Evolutionary conservation across 2,888 invertebrate species (phyloP).

Genomic region (Leptodirus hochenwartii): DNA sequence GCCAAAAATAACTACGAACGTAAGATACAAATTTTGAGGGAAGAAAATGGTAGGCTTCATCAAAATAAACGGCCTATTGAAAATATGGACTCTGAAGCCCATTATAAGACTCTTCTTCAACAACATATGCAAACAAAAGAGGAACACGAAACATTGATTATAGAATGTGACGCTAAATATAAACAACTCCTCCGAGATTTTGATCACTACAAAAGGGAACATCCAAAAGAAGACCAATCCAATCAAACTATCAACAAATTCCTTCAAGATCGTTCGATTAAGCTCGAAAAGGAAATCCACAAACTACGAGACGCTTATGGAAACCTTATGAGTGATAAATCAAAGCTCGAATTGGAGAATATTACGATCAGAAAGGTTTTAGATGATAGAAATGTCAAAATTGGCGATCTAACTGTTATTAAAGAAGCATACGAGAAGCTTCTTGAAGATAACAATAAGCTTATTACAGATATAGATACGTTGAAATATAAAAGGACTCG

Average conservation of each 20-base stretch:
- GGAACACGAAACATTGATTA: constrained; percentile 16
- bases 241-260: too few species aligned
- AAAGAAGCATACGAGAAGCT: constrained; percentile 25
- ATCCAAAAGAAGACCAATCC: too few species aligned
- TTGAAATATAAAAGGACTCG: constrained; percentile 22
- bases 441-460: constrained; percentile 24
- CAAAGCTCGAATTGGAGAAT: constrained; percentile 21
- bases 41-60: constrained; percentile 17
- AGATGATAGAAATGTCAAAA: constrained; percentile 17
- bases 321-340: constrained; percentile 19
- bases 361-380: constrained; percentile 16
- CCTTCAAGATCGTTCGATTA: constrained; percentile 8
- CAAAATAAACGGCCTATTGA: constrained; percentile 8
- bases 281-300: constrained; percentile 13
- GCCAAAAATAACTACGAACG: constrained; percentile 17
- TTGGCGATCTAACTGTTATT: constrained; percentile 15
- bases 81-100: constrained; percentile 14
- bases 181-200: too few species aligned
- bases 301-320: constrained; percentile 21
- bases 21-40: constrained; percentile 19
- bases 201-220: too few species aligned
- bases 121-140: constrained; percentile 15
- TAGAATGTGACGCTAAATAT: constrained; percentile 15
- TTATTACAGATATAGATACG: constrained; percentile 23
- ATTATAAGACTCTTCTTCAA: constrained; percentile 16